phyloP scores from a whole-genome alignment of 2,888 invertebrate species.

The Nomada fabriciana region DNA sequence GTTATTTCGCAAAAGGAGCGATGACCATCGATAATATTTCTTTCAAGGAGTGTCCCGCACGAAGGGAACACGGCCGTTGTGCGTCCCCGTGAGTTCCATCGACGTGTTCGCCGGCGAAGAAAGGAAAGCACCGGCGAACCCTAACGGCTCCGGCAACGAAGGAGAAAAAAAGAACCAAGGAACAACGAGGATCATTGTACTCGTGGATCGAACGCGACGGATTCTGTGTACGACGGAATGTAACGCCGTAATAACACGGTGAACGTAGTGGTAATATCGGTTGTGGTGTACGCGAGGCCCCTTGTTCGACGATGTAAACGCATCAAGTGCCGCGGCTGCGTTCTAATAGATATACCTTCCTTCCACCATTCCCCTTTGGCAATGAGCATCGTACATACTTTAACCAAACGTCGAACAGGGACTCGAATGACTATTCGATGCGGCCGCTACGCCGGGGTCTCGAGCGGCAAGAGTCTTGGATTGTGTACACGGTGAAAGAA shows the following conservation, averaged over 20 bases:
- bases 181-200: constrained; percentile 66
- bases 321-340: constrained; percentile 62
- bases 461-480: constrained; percentile 22
- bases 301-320: constrained; percentile 65
- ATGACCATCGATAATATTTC: constrained; percentile 42
- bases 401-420: constrained; percentile 57
- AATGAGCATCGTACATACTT: constrained; percentile 61
- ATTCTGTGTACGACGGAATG: constrained; percentile 72
- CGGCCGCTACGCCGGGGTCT: constrained; percentile 13
- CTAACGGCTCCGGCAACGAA: neutral
- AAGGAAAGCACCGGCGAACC: constrained; percentile 10
- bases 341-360: constrained; percentile 66
- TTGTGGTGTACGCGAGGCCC: constrained; percentile 51
- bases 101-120: constrained; percentile 17
- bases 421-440: constrained; percentile 58
- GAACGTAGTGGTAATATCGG: constrained; percentile 69
- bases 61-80: constrained; percentile 1
- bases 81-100: constrained; percentile 13
- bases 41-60: constrained; percentile 21
- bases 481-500: constrained; percentile 36
- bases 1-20: constrained; percentile 41
- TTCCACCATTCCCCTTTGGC: constrained; percentile 27
- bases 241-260: constrained; percentile 75
- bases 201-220: constrained; percentile 58
- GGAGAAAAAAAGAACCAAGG: constrained; percentile 19